Percentiles rank a stretch among this genome's conserved stretches.
phyloP scores from a whole-genome alignment of 2,888 invertebrate genomes.

The Sinohyriopsis cumingii region DNA sequence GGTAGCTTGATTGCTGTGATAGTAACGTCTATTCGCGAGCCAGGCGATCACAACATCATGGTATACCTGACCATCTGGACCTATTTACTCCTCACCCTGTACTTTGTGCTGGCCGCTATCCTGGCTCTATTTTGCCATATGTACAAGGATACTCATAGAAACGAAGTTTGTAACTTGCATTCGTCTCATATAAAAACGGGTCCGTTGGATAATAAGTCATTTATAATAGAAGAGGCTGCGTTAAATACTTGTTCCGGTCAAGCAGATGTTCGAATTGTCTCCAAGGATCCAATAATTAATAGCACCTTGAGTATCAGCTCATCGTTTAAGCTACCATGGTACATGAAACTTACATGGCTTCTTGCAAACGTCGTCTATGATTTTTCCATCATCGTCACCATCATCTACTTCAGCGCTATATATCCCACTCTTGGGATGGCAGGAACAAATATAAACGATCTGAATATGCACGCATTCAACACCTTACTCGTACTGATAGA shows the following conservation, averaged over 20 bases:
- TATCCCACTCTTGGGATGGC: conserved; percentile 32
- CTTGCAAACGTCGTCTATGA: conserved; percentile 47
- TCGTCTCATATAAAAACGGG: too few species aligned
- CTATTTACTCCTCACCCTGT: conserved; percentile 55
- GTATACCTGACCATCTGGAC: conserved; percentile 67
- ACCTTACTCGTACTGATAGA: conserved; percentile 51
- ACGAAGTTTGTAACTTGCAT: too few species aligned
- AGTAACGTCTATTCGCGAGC: background rate
- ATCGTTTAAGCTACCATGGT: conserved; percentile 28
- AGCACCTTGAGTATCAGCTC: background rate
- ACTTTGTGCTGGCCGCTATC: conserved; percentile 44
- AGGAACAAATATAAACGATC: conserved; percentile 29
- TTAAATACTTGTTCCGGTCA: too few species aligned
- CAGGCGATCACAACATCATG: conserved; percentile 31
- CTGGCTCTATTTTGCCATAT: conserved; percentile 18
- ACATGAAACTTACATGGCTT: conserved; percentile 56
- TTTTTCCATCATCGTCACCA: conserved; percentile 53
- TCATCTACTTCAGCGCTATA: conserved; percentile 56
- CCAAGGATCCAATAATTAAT: background rate
- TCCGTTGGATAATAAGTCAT: too few species aligned
- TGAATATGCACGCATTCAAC: conserved; percentile 58
- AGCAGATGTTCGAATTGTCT: too few species aligned
- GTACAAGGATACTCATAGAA: too few species aligned
- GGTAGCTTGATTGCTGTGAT: conserved; percentile 19
- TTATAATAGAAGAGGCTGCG: too few species aligned